A percentile compares a stretch with the other conserved stretches of the same genome.
phyloP scores from a whole-genome alignment of 2,797 vertebrate genomes.

The Naso thynnoides region DNA sequence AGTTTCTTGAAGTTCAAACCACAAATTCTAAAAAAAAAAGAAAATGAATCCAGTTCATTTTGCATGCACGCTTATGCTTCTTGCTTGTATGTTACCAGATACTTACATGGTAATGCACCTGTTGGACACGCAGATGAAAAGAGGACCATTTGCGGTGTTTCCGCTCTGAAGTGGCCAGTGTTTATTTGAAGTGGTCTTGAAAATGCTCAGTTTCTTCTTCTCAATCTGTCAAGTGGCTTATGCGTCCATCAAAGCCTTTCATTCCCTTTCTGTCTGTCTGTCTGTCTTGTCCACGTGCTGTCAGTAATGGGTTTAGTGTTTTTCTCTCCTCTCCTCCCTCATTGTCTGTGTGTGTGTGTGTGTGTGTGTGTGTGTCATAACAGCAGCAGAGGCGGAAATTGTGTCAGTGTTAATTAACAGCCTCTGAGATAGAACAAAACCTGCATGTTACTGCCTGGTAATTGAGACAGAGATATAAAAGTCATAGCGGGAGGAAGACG shows the following conservation, averaged over 20 bases:
- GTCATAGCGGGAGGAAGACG: background rate
- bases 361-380: slow-evolving; percentile 32
- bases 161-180: background rate
- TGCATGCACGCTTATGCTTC: background rate
- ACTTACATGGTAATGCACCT: background rate
- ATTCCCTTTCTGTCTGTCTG: background rate
- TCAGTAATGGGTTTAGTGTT: slow-evolving; percentile 29
- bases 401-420: slow-evolving; percentile 61
- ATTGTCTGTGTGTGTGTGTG: slow-evolving; percentile 35
- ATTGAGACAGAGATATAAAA: slow-evolving; percentile 25
- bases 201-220: background rate
- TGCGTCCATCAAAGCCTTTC: slow-evolving; percentile 16
- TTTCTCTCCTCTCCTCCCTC: slow-evolving; percentile 19
- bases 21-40: background rate
- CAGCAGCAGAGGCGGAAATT: slow-evolving; percentile 42
- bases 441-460: slow-evolving; percentile 28
- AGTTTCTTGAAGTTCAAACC: background rate
- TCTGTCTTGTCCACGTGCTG: background rate
- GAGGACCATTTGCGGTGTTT: background rate
- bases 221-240: slow-evolving; percentile 17
- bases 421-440: slow-evolving; percentile 43
- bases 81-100: background rate
- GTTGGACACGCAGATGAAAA: background rate
- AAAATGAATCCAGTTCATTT: background rate
- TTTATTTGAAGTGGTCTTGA: slow-evolving; percentile 7